Percentiles rank a stretch among this genome's conserved stretches.
phyloP scores from a whole-genome alignment of 1,140 invertebrate species.

The Alviniconcha marisindica region DNA sequence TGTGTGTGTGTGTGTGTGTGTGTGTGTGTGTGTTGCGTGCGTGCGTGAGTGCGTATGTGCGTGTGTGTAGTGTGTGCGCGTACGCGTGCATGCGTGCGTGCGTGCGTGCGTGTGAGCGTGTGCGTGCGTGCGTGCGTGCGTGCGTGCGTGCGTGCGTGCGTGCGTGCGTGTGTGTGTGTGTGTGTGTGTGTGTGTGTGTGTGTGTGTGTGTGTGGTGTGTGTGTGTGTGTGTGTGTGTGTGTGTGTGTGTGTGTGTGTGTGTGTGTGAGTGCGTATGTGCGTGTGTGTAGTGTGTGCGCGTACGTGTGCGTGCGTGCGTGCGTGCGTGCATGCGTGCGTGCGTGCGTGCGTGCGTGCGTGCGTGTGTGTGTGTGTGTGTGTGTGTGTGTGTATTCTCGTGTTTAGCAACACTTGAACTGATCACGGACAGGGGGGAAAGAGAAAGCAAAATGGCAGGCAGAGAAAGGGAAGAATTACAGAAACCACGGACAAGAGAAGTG shows the following conservation, averaged over 20 bases:
- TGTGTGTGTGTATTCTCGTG: too few species aligned
- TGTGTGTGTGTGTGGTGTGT: not conserved
- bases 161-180: not conserved
- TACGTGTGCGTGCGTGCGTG: not conserved
- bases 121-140: slow-evolving; percentile 3
- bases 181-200: not conserved
- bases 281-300: not conserved
- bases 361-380: not conserved
- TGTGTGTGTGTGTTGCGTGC: not conserved
- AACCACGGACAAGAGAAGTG: too few species aligned
- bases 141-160: slow-evolving; percentile 13
- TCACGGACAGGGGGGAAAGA: too few species aligned
- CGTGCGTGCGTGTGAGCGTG: not conserved
- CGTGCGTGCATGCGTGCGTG: not conserved
- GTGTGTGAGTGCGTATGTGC: too few species aligned
- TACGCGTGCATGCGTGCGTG: not conserved
- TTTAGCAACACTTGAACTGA: too few species aligned
- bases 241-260: too few species aligned
- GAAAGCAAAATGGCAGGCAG: too few species aligned
- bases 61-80: not conserved
- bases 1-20: slow-evolving; percentile 24
- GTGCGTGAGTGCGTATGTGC: not conserved
- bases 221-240: not conserved
- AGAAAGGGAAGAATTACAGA: too few species aligned
- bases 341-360: slow-evolving; percentile 9